Percentiles rank a stretch among this genome's conserved stretches.
Conservation (phyloP, 2,888 invertebrate genomes). For the Agrypnus murinus region DNA sequence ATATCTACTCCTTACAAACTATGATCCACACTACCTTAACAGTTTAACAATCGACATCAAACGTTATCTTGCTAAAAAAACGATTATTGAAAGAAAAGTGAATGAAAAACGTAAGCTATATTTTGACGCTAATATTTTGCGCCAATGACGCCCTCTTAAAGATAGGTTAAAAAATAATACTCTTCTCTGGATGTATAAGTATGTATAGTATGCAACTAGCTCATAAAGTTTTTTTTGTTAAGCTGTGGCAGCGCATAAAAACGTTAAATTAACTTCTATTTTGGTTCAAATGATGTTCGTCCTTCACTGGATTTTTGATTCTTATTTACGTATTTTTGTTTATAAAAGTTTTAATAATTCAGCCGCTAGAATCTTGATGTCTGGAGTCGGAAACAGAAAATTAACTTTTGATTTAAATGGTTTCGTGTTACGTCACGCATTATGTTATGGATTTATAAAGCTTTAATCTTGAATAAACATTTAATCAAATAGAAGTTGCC, state of each 20-base stretch:
- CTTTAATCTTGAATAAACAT: background rate
- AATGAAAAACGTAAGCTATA: no score
- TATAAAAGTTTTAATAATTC: background rate
- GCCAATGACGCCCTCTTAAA: no score
- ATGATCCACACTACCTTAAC: no score
- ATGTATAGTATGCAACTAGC: background rate
- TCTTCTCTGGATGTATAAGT: background rate
- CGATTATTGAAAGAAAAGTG: no score
- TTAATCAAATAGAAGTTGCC: background rate
- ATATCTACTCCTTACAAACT: no score
- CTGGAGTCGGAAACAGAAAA: conserved; percentile 1
- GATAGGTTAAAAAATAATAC: background rate
- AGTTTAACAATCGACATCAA: no score
- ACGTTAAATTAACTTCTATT: conserved; percentile 1
- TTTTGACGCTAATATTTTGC: no score
- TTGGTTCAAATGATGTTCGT: conserved; percentile 12
- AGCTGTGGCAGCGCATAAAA: background rate
- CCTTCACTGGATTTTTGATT: background rate
- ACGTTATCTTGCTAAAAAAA: no score
- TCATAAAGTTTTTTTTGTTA: background rate
- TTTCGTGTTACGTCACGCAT: background rate
- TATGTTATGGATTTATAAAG: background rate
- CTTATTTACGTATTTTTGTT: background rate
- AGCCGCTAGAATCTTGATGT: background rate
- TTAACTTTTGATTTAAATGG: background rate